Evolutionary conservation across 2,888 invertebrate species (phyloP).

Genomic region (Drosophila hamatofila): DNA sequence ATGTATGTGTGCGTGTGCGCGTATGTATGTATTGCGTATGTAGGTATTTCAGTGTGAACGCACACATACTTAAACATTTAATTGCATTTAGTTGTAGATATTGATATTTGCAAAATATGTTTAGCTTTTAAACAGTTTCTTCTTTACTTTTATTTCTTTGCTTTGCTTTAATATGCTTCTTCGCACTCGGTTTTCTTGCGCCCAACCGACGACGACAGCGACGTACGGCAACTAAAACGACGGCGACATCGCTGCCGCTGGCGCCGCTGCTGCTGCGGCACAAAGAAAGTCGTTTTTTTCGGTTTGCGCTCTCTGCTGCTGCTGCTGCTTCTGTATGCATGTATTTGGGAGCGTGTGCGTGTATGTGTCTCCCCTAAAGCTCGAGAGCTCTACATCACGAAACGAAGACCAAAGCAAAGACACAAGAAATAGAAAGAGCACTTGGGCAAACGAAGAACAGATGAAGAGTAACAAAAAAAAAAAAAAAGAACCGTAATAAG

Average conservation of each 20-base stretch:
- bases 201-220: constrained; percentile 77
- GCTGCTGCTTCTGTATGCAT: constrained; percentile 46
- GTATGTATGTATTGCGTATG: constrained; percentile 22
- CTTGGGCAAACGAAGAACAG: constrained; percentile 35
- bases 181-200: constrained; percentile 70
- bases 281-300: constrained; percentile 57
- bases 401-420: constrained; percentile 63
- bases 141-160: constrained; percentile 21
- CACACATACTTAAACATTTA: constrained; percentile 50
- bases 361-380: constrained; percentile 56
- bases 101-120: constrained; percentile 40
- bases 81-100: constrained; percentile 54
- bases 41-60: constrained; percentile 5
- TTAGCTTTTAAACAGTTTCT: constrained; percentile 20
- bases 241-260: constrained; percentile 59
- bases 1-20: constrained; percentile 1
- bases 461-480: constrained; percentile 14
- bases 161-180: constrained; percentile 30
- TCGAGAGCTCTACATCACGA: constrained; percentile 59
- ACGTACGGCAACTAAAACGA: constrained; percentile 76
- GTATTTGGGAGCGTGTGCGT: constrained; percentile 45
- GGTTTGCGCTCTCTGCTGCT: constrained; percentile 40
- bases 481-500: constrained; percentile 30
- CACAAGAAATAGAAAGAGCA: constrained; percentile 52
- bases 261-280: constrained; percentile 53